Evolutionary conservation across 2,888 invertebrate genomes (phyloP), one percentile per base, ranked within the genome.

Genomic region (Drosophila ustulata): DNA sequence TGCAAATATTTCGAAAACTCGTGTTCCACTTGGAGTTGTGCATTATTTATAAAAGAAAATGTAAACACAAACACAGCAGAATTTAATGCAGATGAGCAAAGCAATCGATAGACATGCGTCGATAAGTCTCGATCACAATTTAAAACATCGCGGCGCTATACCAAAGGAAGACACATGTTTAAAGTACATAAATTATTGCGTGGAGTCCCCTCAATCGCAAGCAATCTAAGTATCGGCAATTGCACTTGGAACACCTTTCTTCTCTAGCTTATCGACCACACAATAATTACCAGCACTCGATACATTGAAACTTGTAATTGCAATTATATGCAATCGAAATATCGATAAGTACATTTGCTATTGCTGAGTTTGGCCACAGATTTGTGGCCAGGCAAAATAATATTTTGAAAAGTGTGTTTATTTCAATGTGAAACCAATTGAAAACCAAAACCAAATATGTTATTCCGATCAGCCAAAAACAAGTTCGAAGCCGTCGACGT

Each of bases 401-500:
- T 62, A 70, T 52, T 80, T 80, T 51, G 23, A 56, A 68, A 65
- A 66, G 47, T 59, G 45, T 52, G 65, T 74, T 67, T 56, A 43
- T 50, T 41, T 62, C 66, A 68, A 82, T 83, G 74, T 67, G 65
- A 80, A 68, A 39, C 62, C 53, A 66, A 58, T 65, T 57, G 52
- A 65, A 71, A 69, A 47, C 57, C 41, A 32, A 28, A 32, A 56
- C 59, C 7, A 30, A 77, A 75, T 39, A 91, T 87, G 92, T 89
- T 92, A 89, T 89, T 92, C 76, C 91, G 92, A 64, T 89, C 90
- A 47, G 88, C 91, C 34, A 92, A 91, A 79, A 92, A 88, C 72
- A 92, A 92, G 82, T 89, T 92, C 65, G 92, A 92, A 73, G 74
- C 90, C 25, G 87, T 87, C 37, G 92, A 92, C 72, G 71, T 91